Base-by-base conservation (phyloP, 1,140 invertebrate species). In the Euura saliciscinereae region DNA sequence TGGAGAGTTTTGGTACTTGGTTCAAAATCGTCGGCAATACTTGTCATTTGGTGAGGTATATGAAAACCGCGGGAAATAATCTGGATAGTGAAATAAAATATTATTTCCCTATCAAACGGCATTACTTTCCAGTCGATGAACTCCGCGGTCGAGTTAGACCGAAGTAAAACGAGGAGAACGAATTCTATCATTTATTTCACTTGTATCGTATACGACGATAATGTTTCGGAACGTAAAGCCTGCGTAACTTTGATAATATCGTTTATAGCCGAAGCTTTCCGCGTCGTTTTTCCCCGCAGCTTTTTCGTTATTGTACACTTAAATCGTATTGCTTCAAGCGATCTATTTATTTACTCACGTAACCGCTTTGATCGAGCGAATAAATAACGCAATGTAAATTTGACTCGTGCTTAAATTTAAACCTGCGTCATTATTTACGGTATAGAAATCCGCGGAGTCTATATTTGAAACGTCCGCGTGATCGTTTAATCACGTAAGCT, bases 71-170 rank as follows among this genome's bases (percentile, higher is more conserved):
- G 59, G 44, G 43, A 45, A 76, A 73, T 76, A 73, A 76, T 76
- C 66, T 64, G 45, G 44, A 72, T 45, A 64, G 46, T 66, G 73
- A 68, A 84, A 83, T 84, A 84, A 84, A 84, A 84, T 85, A 85
- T 85, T 82, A 84, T 84, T 84, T 83, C 79, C 80, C 81, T 84
- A 84, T 85, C 79, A 84, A 85, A 84, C 76, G 77, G 79, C 81
- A 81, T 78, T 79, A 80, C 82, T 78, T 84, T 82, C 76, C 79
- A 79, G 79, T 80, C 74, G 74, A 77, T 59, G 51, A 59, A 59
- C 51, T n/a, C 51, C 73, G 67, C 46, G 46, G 75, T 10, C 71
- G 70, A 71, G 71, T 59, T 59, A 59, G 10, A 43, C 65, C 59
- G 59, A n/a, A 10, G 8, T 44, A 64, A 66, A 69, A 69, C 68